These are phyloP conservation scores for Strix uralensis DNA, from an alignment of 2,113 vertebrate genomes.

Conservation along the genomic window DNA sequence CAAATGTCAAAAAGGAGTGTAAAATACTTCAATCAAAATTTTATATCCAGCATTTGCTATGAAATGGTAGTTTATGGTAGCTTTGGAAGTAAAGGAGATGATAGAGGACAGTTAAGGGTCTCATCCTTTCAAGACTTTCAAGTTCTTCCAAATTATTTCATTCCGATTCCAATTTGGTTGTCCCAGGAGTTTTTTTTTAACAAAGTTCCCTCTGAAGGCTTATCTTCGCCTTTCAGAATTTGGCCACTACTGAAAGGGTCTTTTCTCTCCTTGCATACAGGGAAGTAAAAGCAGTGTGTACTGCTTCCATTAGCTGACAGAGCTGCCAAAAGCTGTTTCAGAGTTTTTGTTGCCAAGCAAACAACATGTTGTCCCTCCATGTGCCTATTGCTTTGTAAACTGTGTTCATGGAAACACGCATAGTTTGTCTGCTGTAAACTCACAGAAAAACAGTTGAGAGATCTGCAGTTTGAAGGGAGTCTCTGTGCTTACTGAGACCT, in stretches of 20 bases:
- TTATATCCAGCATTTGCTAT: neutral
- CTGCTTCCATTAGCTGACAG: neutral
- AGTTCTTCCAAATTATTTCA: neutral
- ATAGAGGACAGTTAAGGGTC: neutral
- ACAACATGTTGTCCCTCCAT: neutral
- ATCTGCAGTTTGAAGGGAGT: neutral
- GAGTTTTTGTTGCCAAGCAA: neutral
- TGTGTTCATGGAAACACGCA: neutral
- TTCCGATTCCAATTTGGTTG: neutral
- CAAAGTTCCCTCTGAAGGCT: neutral
- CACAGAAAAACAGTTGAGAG: neutral
- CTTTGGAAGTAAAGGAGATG: neutral
- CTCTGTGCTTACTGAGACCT: neutral
- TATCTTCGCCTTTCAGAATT: neutral
- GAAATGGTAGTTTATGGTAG: neutral
- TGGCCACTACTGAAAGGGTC: neutral
- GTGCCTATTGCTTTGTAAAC: neutral
- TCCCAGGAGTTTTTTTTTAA: neutral
- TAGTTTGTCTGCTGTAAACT: neutral
- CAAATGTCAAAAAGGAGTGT: neutral
- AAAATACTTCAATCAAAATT: neutral
- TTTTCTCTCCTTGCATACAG: neutral
- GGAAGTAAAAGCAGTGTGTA: neutral
- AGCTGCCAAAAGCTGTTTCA: neutral
- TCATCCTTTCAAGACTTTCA: neutral